phyloP scores from a whole-genome alignment of 2,113 vertebrate genomes.

The Myotis brandtii region DNA sequence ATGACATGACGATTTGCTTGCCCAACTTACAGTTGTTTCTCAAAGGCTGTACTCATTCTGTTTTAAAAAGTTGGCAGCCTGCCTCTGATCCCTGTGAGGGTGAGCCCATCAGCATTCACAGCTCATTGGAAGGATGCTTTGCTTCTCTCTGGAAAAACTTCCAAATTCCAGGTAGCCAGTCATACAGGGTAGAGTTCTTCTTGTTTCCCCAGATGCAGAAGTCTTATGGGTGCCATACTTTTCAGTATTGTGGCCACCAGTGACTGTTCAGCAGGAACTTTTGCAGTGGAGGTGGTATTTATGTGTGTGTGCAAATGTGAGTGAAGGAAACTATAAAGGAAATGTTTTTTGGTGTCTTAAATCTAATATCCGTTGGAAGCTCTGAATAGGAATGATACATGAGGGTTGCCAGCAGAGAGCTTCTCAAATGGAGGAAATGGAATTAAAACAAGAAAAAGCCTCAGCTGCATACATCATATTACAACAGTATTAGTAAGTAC shows the following conservation, averaged over 20 bases:
- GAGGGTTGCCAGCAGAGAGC: background rate
- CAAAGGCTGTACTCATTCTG: background rate
- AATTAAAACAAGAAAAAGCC: background rate
- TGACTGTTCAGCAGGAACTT: background rate
- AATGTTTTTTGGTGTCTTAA: background rate
- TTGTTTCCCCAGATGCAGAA: background rate
- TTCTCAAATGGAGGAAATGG: background rate
- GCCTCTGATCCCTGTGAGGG: background rate
- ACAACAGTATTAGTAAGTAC: no score
- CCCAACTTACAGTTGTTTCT: background rate
- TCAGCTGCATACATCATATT: no score
- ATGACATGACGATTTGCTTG: constrained; percentile 26
- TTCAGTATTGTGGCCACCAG: background rate
- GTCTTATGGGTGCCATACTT: background rate
- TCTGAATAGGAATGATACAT: background rate
- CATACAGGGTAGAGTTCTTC: background rate
- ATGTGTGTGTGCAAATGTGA: background rate
- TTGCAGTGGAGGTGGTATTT: background rate
- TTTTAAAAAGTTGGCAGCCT: constrained; percentile 12
- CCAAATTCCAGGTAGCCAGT: background rate
- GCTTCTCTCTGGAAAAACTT: background rate
- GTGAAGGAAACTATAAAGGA: background rate
- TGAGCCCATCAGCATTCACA: background rate
- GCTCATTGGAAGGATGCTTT: background rate
- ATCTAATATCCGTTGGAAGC: background rate